Percentiles rank a stretch among this genome's conserved stretches.
Conservation (phyloP, 2,888 invertebrate genomes). For the Syrphus vitripennis region DNA sequence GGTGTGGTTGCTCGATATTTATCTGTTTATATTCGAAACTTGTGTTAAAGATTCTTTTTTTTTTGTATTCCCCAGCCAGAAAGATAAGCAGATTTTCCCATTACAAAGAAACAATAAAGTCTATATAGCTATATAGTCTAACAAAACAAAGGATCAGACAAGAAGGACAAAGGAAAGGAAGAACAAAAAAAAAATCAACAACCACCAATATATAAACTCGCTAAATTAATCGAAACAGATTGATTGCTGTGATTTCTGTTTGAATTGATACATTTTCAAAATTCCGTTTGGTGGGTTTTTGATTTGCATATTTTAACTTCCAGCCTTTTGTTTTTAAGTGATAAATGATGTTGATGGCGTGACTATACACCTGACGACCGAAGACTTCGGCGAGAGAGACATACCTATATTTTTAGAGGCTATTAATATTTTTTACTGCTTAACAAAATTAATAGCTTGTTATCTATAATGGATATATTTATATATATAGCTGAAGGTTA, state of each 20-base stretch:
- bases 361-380: neutral
- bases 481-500: too few species aligned
- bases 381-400: too few species aligned
- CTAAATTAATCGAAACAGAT: slow-evolving; percentile 56
- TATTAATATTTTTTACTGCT: neutral
- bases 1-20: slow-evolving; percentile 37
- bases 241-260: slow-evolving; percentile 49
- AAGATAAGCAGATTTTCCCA: slow-evolving; percentile 25
- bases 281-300: neutral
- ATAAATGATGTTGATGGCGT: neutral
- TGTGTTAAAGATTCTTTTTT: neutral
- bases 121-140: too few species aligned
- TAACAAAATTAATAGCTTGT: neutral
- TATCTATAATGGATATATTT: too few species aligned
- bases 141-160: neutral
- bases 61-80: neutral
- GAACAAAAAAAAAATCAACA: slow-evolving; percentile 18
- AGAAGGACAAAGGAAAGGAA: neutral
- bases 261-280: slow-evolving; percentile 15
- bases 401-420: neutral
- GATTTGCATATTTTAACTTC: neutral
- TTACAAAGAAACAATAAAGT: neutral
- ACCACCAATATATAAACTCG: slow-evolving; percentile 35
- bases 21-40: neutral
- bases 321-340: neutral